Evolutionary conservation across 2,113 vertebrate species (phyloP).

Genomic region (Pachycephala philippinensis): DNA sequence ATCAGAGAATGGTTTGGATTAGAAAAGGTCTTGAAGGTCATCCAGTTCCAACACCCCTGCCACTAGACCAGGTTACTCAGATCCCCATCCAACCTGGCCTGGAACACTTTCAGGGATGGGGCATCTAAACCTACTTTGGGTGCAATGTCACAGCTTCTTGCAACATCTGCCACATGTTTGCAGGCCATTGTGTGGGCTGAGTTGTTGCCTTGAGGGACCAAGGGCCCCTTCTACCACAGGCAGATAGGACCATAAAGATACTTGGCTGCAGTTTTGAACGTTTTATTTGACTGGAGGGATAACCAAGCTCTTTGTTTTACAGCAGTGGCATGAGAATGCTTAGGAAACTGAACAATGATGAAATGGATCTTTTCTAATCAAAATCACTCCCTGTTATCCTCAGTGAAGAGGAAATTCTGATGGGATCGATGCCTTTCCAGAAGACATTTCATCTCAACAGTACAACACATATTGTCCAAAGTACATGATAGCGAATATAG

Average conservation of each 20-base stretch:
- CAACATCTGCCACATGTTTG: fast-evolving
- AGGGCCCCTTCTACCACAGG: background rate
- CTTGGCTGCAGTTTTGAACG: background rate
- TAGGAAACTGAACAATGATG: background rate
- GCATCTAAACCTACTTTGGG: background rate
- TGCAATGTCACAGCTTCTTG: fast-evolving
- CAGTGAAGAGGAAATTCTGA: background rate
- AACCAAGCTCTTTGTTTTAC: background rate
- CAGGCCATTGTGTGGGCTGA: background rate
- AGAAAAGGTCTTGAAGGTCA: background rate
- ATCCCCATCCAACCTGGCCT: background rate
- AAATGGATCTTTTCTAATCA: background rate
- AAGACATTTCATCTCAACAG: background rate
- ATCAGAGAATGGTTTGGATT: background rate
- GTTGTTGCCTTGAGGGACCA: background rate
- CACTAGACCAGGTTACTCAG: background rate
- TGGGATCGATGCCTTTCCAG: background rate
- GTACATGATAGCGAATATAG: background rate
- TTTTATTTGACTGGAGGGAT: background rate
- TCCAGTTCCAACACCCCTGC: background rate
- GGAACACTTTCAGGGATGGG: background rate
- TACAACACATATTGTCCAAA: background rate
- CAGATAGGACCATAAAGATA: background rate
- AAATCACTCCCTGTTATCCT: background rate
- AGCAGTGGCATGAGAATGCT: background rate